These are phyloP conservation scores for Sitta carolinensis DNA, from an alignment of 2,797 vertebrate species.

Conservation along the genomic window DNA sequence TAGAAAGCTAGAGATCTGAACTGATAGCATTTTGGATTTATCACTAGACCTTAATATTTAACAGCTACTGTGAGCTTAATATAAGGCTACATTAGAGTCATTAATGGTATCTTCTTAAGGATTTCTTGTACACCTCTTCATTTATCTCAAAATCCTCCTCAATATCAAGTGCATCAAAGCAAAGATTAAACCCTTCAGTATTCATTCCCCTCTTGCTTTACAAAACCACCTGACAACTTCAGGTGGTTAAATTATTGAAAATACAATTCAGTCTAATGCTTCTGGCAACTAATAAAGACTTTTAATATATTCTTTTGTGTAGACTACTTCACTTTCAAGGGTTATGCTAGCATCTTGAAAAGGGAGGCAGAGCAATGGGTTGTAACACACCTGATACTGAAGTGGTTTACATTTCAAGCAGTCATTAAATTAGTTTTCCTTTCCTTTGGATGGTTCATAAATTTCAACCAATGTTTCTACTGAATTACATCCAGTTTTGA, in stretches of 20 bases:
- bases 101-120: not conserved
- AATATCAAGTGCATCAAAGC: not conserved
- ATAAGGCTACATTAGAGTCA: not conserved
- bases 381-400: not conserved
- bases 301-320: not conserved
- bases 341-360: not conserved
- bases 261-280: not conserved
- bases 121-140: not conserved
- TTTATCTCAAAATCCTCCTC: not conserved
- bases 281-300: not conserved
- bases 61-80: not conserved
- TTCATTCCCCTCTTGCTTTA: not conserved
- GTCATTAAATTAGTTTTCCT: not conserved
- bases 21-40: not conserved
- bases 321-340: not conserved
- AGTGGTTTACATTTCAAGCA: not conserved
- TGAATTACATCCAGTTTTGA: not conserved
- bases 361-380: not conserved
- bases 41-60: not conserved
- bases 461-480: not conserved
- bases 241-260: not conserved
- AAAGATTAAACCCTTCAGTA: not conserved
- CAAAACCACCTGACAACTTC: not conserved
- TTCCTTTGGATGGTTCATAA: not conserved
- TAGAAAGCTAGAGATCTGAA: not conserved